These are phyloP conservation scores for Shinisaurus crocodilurus DNA, from an alignment of 2,113 vertebrate genomes.

Conservation along the genomic window DNA sequence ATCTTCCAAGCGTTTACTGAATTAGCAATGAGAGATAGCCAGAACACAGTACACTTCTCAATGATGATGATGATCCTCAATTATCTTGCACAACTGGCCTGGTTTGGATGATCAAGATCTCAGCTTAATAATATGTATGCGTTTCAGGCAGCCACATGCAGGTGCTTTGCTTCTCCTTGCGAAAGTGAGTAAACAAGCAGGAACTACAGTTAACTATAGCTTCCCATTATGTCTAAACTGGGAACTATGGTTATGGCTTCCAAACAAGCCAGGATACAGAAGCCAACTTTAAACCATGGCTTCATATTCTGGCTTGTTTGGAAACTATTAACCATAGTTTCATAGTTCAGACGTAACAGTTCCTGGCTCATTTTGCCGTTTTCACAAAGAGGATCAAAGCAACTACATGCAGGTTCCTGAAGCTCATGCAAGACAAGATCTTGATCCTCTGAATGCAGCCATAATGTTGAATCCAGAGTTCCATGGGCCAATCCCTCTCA, in stretches of 20 bases:
- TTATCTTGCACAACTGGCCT: neutral
- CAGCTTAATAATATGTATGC: neutral
- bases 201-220: neutral
- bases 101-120: neutral
- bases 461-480: neutral
- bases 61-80: neutral
- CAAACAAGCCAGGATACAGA: neutral
- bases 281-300: neutral
- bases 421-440: too few species aligned
- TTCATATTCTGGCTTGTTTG: neutral
- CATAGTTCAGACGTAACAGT: too few species aligned
- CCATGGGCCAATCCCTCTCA: neutral
- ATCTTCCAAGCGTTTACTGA: conserved; percentile 85
- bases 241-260: neutral
- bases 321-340: neutral
- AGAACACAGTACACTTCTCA: neutral
- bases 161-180: neutral
- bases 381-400: neutral
- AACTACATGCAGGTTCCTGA: neutral
- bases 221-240: neutral
- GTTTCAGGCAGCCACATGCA: too few species aligned
- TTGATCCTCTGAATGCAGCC: too few species aligned
- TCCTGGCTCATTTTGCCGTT: neutral
- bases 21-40: neutral
- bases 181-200: neutral